phyloP scores from a whole-genome alignment of 30 jellyfish, hydroid and myxozoan genomes.

The Turritopsis rubra region DNA sequence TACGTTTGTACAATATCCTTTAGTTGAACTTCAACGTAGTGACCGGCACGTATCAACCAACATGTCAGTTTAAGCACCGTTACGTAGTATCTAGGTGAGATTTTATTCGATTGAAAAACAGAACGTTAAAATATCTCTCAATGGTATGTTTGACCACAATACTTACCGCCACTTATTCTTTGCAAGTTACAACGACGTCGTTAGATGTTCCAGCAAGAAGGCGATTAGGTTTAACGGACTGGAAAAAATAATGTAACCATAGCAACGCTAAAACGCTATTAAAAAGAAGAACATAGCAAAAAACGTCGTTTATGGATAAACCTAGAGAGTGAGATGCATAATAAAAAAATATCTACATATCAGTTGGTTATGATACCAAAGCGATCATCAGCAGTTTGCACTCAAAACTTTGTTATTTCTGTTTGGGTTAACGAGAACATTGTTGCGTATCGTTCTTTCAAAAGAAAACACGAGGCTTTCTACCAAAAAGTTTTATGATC shows the following conservation, averaged over 20 bases:
- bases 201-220: background rate
- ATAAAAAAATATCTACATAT: too few relatives aligned
- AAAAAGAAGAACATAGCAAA: background rate
- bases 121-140: too few relatives aligned
- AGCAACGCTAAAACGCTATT: background rate
- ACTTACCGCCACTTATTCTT: background rate
- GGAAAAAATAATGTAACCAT: background rate
- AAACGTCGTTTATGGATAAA: background rate
- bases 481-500: background rate
- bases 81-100: background rate
- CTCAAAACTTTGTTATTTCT: background rate
- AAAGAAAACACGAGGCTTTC: background rate
- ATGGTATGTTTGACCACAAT: background rate
- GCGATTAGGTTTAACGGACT: background rate
- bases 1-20: background rate
- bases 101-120: background rate
- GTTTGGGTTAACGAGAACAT: background rate
- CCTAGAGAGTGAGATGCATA: too few relatives aligned
- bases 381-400: background rate
- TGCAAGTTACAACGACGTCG: too few relatives aligned
- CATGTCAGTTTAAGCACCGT: background rate
- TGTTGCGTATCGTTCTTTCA: background rate
- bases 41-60: background rate
- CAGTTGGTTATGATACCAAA: background rate
- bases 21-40: background rate